phyloP scores from a whole-genome alignment of 2,797 vertebrate species.

The Tragopan temminckii region DNA sequence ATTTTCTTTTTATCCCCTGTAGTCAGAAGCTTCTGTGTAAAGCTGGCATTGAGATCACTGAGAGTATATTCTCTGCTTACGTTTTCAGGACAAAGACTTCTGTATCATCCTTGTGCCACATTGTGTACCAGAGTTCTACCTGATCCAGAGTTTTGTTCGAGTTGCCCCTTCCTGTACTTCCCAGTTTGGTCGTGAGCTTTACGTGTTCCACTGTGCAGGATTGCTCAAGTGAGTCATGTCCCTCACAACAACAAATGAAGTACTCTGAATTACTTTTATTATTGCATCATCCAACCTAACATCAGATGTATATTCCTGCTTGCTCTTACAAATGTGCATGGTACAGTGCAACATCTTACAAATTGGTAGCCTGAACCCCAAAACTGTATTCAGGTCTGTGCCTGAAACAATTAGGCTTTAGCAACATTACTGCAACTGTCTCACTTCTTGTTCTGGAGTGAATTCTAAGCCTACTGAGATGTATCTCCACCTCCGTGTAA shows the following conservation, averaged over 20 bases:
- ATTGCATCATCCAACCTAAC: not conserved
- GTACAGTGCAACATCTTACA: not conserved
- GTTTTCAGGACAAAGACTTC: conserved; percentile 86
- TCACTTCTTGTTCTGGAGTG: not conserved
- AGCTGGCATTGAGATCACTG: not conserved
- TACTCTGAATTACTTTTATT: not conserved
- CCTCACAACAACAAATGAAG: not conserved
- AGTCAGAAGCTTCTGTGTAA: not conserved
- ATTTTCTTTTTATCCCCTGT: not conserved
- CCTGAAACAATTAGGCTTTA: not conserved
- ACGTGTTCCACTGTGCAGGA: conserved; percentile 85
- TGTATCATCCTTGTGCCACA: conserved; percentile 87
- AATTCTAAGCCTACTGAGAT: not conserved
- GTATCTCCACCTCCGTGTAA: not conserved
- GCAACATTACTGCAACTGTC: not conserved
- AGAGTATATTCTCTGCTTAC: not conserved
- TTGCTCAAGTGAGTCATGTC: conserved; percentile 85
- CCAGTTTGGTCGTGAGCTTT: conserved; percentile 84
- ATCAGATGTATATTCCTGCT: not conserved
- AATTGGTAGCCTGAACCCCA: not conserved
- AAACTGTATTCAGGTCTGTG: not conserved
- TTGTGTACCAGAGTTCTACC: conserved; percentile 81
- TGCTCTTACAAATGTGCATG: not conserved
- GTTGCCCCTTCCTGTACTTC: conserved; percentile 72
- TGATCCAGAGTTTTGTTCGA: conserved; percentile 88